Evolutionary conservation across 1,140 invertebrate genomes (phyloP).

Genomic region (Centruroides sculpturatus): DNA sequence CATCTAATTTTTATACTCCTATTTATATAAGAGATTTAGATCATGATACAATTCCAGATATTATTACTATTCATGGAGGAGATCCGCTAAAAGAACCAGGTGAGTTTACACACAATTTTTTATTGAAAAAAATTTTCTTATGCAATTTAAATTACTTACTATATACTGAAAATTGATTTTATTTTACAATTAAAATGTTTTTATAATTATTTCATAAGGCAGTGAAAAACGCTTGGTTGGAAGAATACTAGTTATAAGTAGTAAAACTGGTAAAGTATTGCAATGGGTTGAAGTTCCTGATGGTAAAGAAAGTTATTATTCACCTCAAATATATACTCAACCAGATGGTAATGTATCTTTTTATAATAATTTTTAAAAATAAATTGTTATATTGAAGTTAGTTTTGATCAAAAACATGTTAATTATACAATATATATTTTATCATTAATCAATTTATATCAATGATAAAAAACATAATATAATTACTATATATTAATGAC

Average conservation of each 20-base stretch:
- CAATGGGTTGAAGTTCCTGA: constrained; percentile 46
- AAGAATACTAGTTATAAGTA: constrained; percentile 52
- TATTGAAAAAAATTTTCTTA: neutral
- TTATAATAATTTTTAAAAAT: too few relatives aligned
- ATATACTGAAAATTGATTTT: neutral
- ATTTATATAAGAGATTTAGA: constrained; percentile 56
- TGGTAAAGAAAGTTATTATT: constrained; percentile 50
- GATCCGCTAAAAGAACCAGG: constrained; percentile 36
- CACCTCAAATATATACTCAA: constrained; percentile 44
- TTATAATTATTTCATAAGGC: constrained; percentile 11
- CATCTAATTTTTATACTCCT: constrained; percentile 41
- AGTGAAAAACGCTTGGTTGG: constrained; percentile 31
- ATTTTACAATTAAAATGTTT: too few relatives aligned
- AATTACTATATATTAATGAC: too few relatives aligned
- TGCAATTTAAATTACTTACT: neutral
- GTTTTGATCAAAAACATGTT: too few relatives aligned
- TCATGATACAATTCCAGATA: constrained; percentile 51
- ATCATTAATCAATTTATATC: too few relatives aligned
- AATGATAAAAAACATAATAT: too few relatives aligned
- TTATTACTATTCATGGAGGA: constrained; percentile 52
- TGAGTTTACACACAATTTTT: constrained; percentile 2
- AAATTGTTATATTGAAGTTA: too few relatives aligned
- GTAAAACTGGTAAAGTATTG: constrained; percentile 48
- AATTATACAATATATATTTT: too few relatives aligned
- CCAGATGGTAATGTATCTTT: constrained; percentile 30